Percentiles rank a stretch among this genome's conserved stretches.
Conservation (phyloP, 2,797 vertebrate species). For the Malurus leucopterus region DNA sequence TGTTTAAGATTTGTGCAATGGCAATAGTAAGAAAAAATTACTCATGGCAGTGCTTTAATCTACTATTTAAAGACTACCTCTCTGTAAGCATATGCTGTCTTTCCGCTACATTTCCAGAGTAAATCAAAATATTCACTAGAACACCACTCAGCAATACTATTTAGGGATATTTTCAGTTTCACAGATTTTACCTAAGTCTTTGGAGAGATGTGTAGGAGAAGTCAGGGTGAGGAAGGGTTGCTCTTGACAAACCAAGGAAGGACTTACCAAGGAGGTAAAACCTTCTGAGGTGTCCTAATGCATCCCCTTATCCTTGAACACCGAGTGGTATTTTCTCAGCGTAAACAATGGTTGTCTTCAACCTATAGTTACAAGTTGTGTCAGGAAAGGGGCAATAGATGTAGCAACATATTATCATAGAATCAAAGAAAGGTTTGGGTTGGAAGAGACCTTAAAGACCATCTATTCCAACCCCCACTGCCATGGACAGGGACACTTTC, state of each 20-base stretch:
- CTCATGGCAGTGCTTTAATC: not conserved
- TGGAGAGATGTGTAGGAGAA: not conserved
- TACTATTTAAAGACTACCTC: not conserved
- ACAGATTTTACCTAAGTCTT: not conserved
- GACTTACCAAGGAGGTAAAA: not conserved
- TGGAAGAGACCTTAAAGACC: not conserved
- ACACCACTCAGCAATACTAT: fast-evolving
- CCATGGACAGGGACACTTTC: not conserved
- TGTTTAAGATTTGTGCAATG: not conserved
- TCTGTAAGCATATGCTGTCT: not conserved
- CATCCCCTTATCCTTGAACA: not conserved
- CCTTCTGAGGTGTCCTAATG: not conserved
- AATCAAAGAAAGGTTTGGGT: not conserved
- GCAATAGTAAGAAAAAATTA: not conserved
- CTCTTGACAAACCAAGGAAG: not conserved
- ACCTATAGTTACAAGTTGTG: not conserved
- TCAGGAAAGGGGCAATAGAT: not conserved
- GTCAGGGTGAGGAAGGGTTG: not conserved
- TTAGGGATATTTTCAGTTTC: not conserved
- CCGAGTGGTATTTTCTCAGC: not conserved
- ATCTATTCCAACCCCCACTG: not conserved
- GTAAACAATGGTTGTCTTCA: not conserved
- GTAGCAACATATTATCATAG: not conserved
- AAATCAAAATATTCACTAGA: not conserved
- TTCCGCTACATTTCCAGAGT: not conserved